Evolutionary conservation across 2,113 vertebrate species (phyloP).

Genomic region (Panthera leo): DNA sequence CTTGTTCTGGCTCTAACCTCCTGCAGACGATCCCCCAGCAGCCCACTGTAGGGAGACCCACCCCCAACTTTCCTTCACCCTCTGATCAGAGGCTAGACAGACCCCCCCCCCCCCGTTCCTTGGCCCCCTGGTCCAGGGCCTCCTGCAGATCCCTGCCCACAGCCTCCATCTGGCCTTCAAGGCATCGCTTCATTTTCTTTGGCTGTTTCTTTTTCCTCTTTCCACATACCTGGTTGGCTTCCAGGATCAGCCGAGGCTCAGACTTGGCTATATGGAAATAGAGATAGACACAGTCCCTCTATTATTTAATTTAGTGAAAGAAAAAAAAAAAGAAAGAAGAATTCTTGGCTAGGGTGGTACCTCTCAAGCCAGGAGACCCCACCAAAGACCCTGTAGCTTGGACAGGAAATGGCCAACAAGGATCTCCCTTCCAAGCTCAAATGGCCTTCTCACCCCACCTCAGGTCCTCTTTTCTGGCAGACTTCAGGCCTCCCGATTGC

Average conservation of each 20-base stretch:
- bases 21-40: neutral
- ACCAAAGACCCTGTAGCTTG: slow-evolving; percentile 46
- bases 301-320: slow-evolving; percentile 74
- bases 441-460: neutral
- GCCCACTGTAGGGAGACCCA: neutral
- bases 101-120: neutral
- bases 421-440: neutral
- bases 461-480: slow-evolving; percentile 33
- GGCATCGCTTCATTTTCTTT: slow-evolving; percentile 74
- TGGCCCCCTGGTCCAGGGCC: slow-evolving; percentile 22
- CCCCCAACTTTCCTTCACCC: neutral
- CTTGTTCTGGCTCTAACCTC: neutral
- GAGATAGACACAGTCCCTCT: slow-evolving; percentile 76
- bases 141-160: slow-evolving; percentile 62
- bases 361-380: slow-evolving; percentile 46
- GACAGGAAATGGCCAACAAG: neutral
- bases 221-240: slow-evolving; percentile 78
- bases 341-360: slow-evolving; percentile 70
- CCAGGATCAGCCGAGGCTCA: slow-evolving; percentile 73
- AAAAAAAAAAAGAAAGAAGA: neutral
- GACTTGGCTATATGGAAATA: slow-evolving; percentile 74
- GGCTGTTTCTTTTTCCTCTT: slow-evolving; percentile 76
- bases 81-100: slow-evolving; percentile 44
- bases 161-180: slow-evolving; percentile 69
- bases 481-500: neutral